Evolutionary conservation across 2,113 vertebrate genomes (phyloP).

Genomic region (Bubo blakistoni): DNA sequence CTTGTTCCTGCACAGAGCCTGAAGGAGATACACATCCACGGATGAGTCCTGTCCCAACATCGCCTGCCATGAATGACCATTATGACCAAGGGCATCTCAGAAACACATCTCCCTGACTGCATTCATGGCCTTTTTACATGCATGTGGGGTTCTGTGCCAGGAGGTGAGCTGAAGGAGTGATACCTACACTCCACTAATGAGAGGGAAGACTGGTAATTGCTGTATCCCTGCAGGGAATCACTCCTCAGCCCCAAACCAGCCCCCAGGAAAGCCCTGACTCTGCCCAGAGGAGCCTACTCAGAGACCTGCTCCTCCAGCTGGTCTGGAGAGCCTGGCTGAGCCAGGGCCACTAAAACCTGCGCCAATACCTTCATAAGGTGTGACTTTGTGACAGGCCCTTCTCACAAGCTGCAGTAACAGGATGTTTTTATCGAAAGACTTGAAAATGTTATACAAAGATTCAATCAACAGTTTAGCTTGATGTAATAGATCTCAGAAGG

Average conservation of each 20-base stretch:
- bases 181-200: neutral
- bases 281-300: neutral
- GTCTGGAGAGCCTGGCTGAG: neutral
- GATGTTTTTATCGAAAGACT: neutral
- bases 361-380: rapidly evolving
- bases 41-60: neutral
- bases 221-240: neutral
- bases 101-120: neutral
- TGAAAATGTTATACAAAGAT: neutral
- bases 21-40: rapidly evolving
- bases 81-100: neutral
- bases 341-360: neutral
- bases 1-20: neutral
- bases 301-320: neutral
- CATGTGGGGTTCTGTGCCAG: neutral
- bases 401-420: neutral
- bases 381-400: too few relatives aligned
- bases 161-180: neutral
- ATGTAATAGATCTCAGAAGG: neutral
- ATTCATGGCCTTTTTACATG: rapidly evolving
- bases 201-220: neutral
- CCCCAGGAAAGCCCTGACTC: neutral
- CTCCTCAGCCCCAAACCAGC: neutral
- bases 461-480: neutral
- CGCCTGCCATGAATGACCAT: rapidly evolving